Evolutionary conservation across 2,113 vertebrate species (phyloP).

Genomic region (Eidolon helvum): DNA sequence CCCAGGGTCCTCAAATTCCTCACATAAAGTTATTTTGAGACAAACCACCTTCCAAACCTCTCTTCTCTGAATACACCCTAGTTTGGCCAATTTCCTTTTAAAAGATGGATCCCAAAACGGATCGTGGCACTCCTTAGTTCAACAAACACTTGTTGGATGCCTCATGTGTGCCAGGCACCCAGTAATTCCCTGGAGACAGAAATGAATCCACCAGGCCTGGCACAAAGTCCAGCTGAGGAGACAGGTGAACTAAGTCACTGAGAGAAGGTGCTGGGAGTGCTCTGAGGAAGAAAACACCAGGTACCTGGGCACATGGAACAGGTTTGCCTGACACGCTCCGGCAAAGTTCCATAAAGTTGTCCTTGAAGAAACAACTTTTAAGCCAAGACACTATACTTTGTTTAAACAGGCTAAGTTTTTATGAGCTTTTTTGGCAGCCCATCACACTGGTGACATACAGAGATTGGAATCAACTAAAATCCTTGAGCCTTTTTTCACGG

Average conservation of each 20-base stretch:
- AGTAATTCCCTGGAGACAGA: background rate
- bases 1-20: background rate
- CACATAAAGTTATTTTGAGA: background rate
- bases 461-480: background rate
- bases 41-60: background rate
- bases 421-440: background rate
- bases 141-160: background rate
- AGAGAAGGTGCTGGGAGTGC: background rate
- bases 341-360: background rate
- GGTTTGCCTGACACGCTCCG: background rate
- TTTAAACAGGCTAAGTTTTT: background rate
- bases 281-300: background rate
- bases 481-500: background rate
- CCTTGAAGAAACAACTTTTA: background rate
- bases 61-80: background rate
- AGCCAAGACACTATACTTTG: background rate
- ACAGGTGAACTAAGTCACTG: background rate
- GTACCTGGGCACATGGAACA: background rate
- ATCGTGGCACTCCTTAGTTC: background rate
- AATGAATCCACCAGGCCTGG: background rate
- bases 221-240: background rate
- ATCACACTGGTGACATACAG: background rate
- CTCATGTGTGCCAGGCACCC: background rate
- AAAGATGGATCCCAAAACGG: background rate
- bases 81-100: background rate